phyloP scores from a whole-genome alignment of 2,888 invertebrate genomes.

The Standfussiana lucernea region DNA sequence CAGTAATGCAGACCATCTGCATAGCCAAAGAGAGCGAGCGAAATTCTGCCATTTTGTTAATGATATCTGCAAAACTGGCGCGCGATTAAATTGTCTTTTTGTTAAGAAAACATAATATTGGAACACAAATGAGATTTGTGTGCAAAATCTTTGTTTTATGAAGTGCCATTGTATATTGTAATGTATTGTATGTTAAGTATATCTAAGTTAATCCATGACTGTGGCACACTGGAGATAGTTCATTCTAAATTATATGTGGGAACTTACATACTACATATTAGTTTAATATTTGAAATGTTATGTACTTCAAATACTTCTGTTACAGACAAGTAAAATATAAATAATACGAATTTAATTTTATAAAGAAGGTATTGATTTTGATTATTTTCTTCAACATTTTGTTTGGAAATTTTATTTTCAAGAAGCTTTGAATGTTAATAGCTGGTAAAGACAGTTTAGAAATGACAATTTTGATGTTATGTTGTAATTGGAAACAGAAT shows the following conservation, averaged over 20 bases:
- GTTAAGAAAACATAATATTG: constrained; percentile 37
- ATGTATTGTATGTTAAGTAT: constrained; percentile 66
- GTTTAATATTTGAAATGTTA: constrained; percentile 33
- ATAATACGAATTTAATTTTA: constrained; percentile 19
- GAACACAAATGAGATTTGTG: constrained; percentile 62
- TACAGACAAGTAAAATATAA: constrained; percentile 14
- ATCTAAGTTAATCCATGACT: constrained; percentile 73
- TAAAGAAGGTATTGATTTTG: neutral
- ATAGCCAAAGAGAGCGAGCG: neutral
- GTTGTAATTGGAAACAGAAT: neutral
- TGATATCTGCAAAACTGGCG: neutral
- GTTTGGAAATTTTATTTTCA: neutral
- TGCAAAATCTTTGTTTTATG: constrained; percentile 56
- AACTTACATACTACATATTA: constrained; percentile 18
- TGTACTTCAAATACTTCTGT: no score
- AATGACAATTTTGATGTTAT: constrained; percentile 3
- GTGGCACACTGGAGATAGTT: constrained; percentile 63
- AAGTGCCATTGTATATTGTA: constrained; percentile 69
- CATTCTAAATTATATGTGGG: constrained; percentile 44
- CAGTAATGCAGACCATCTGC: neutral
- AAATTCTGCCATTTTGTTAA: constrained; percentile 8
- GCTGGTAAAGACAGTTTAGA: neutral
- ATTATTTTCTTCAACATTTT: constrained; percentile 4
- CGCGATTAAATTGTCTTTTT: constrained; percentile 30
- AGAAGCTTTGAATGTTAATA: neutral